Conservation (phyloP, 2,797 vertebrate genomes). For the Thunnus albacares region DNA sequence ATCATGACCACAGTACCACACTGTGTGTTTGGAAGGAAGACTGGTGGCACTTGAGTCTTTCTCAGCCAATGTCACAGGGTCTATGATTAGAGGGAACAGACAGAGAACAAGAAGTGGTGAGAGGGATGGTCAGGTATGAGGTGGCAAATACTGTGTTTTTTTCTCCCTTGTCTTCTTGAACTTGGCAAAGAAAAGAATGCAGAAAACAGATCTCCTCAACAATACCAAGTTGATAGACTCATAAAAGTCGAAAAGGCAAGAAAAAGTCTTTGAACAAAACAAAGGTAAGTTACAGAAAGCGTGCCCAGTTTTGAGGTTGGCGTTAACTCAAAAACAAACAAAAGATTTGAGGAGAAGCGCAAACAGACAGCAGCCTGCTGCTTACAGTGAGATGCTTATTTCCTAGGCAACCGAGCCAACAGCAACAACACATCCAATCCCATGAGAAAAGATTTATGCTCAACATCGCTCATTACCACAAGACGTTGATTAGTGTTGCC, state of each 20-base stretch:
- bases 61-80: slow-evolving; percentile 73
- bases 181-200: slow-evolving; percentile 74
- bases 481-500: slow-evolving; percentile 87
- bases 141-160: slow-evolving; percentile 83
- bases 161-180: slow-evolving; percentile 78
- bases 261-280: slow-evolving; percentile 46
- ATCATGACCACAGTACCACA: slow-evolving; percentile 71
- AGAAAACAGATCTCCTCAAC: slow-evolving; percentile 67
- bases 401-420: slow-evolving; percentile 89
- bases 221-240: slow-evolving; percentile 61
- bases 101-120: slow-evolving; percentile 48
- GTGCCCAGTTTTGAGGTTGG: slow-evolving; percentile 6
- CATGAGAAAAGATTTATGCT: slow-evolving; percentile 87
- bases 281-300: slow-evolving; percentile 25
- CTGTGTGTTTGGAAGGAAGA: slow-evolving; percentile 53
- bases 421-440: slow-evolving; percentile 84
- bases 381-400: slow-evolving; percentile 80
- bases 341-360: slow-evolving; percentile 21
- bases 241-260: slow-evolving; percentile 28
- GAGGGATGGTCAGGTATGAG: slow-evolving; percentile 78
- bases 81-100: slow-evolving; percentile 80
- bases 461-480: slow-evolving; percentile 93
- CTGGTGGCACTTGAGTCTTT: slow-evolving; percentile 65
- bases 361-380: slow-evolving; percentile 36
- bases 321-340: slow-evolving; percentile 7